Evolutionary conservation across 2,113 vertebrate genomes (phyloP).

Genomic region (Sula dactylatra): DNA sequence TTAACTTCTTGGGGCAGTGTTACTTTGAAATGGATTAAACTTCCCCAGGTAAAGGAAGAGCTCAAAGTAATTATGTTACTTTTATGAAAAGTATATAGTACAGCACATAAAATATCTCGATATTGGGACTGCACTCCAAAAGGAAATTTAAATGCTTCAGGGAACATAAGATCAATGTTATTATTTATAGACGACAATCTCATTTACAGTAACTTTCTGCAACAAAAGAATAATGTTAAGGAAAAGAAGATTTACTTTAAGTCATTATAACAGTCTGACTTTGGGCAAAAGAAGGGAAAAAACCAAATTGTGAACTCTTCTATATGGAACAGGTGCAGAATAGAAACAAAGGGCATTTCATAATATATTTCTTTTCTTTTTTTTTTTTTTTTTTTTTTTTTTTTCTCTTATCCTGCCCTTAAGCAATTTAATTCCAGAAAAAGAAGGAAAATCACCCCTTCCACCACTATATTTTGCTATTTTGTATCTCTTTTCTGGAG

Average conservation of each 20-base stretch:
- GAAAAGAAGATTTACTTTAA: background rate
- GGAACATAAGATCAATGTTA: background rate
- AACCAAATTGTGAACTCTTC: background rate
- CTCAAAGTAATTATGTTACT: background rate
- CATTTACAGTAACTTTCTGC: slow-evolving; percentile 16
- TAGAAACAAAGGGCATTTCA: background rate
- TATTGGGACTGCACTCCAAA: background rate
- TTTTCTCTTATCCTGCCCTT: background rate
- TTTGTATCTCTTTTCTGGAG: background rate
- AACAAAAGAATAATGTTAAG: background rate
- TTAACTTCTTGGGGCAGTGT: background rate
- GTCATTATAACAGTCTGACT: background rate
- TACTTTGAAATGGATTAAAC: background rate
- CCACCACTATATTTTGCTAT: background rate
- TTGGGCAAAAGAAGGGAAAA: background rate
- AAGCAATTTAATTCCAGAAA: background rate
- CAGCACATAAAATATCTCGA: background rate
- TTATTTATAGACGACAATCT: background rate
- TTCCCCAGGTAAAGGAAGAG: background rate
- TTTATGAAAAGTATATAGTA: background rate
- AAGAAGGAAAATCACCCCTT: background rate
- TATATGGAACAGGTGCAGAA: background rate
- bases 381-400: background rate
- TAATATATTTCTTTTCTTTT: background rate
- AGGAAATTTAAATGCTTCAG: background rate